Conservation (phyloP, 2,113 vertebrate species). For the Alligator sinensis region DNA sequence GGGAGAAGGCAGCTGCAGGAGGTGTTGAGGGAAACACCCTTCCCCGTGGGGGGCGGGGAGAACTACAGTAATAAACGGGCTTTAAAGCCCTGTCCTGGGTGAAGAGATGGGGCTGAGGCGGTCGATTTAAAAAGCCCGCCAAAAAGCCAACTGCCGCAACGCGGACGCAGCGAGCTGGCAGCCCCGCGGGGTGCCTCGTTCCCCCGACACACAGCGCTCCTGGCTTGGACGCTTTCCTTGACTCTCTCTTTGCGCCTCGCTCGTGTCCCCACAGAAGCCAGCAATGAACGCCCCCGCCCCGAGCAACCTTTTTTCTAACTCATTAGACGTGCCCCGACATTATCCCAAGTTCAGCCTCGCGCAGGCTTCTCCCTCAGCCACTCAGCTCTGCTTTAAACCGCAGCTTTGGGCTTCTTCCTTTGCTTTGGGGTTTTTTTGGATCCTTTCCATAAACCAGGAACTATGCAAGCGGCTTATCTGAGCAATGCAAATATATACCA, state of each 20-base stretch:
- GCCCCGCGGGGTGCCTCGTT: no score
- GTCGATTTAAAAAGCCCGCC: background rate
- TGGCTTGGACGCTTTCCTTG: no score
- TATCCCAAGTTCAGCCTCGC: accelerated
- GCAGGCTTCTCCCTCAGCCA: accelerated
- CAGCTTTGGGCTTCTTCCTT: background rate
- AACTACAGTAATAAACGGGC: background rate
- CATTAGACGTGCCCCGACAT: no score
- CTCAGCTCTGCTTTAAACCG: background rate
- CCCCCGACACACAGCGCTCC: no score
- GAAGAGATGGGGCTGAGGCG: accelerated
- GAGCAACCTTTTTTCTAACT: no score
- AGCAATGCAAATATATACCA: background rate
- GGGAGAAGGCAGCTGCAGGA: background rate
- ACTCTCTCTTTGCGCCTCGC: background rate
- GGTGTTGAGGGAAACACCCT: background rate
- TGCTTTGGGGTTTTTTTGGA: background rate
- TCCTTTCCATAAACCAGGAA: no score
- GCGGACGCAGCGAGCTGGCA: no score
- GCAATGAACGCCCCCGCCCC: background rate
- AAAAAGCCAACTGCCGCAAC: background rate
- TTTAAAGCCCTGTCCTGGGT: background rate
- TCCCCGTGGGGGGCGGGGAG: background rate
- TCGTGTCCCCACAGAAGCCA: background rate
- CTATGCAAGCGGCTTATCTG: background rate